A percentile compares a stretch with the other conserved stretches of the same genome.
These are phyloP conservation scores for Cephus pulcher DNA, from an alignment of 2,888 invertebrate genomes.

Conservation along the genomic window DNA sequence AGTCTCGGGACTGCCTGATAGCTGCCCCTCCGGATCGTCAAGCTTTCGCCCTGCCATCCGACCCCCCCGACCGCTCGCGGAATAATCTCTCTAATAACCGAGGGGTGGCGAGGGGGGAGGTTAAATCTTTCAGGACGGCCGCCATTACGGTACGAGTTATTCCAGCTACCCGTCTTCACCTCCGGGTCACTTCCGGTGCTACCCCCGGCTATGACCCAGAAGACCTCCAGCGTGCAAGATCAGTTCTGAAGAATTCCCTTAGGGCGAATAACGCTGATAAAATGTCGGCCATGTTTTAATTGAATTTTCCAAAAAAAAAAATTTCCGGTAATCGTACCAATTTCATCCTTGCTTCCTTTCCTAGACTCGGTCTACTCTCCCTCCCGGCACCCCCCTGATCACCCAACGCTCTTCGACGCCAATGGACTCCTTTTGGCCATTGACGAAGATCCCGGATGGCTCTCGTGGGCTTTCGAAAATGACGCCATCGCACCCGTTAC, in stretches of 20 bases:
- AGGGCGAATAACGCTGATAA: background rate
- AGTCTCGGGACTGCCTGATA: background rate
- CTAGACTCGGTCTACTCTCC: too few species aligned
- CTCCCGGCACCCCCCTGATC: background rate
- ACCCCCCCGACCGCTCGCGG: too few species aligned
- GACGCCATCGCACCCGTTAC: background rate
- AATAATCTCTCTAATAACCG: too few species aligned
- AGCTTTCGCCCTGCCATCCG: too few species aligned
- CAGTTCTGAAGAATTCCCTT: background rate
- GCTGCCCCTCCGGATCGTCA: background rate
- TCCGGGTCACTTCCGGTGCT: too few species aligned
- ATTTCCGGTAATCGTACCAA: too few species aligned
- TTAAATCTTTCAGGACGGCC: too few species aligned
- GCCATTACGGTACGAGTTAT: too few species aligned
- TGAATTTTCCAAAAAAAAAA: background rate
- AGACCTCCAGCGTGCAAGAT: background rate
- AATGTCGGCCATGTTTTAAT: background rate
- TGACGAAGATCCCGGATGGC: background rate
- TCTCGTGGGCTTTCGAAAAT: background rate
- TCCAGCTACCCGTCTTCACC: too few species aligned
- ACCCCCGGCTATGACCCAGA: too few species aligned
- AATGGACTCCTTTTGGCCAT: background rate
- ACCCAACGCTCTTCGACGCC: background rate
- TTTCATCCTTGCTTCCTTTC: too few species aligned
- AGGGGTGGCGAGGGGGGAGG: too few species aligned